Percentiles rank a stretch among this genome's conserved stretches.
phyloP scores from a whole-genome alignment of 2,797 vertebrate genomes.

The Parambassis ranga region DNA sequence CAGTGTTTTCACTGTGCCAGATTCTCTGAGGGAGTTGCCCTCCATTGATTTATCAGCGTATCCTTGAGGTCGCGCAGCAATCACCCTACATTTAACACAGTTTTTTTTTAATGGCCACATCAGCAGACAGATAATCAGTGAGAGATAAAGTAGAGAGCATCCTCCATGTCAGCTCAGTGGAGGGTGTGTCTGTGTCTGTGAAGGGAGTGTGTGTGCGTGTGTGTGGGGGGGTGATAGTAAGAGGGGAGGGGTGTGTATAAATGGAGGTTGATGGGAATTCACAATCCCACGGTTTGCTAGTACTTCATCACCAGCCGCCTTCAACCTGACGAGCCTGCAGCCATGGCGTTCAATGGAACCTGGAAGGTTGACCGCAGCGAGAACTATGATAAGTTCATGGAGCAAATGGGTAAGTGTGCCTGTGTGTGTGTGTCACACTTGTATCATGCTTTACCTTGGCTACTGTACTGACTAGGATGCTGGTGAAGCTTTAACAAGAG shows the following conservation, averaged over 20 bases:
- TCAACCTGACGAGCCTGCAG: constrained; percentile 20
- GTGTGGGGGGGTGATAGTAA: background rate
- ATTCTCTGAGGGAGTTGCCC: constrained; percentile 30
- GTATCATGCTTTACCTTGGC: too few relatives aligned
- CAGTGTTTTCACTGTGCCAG: constrained; percentile 61
- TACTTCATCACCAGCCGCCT: constrained; percentile 33
- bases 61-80: constrained; percentile 50
- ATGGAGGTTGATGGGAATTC: constrained; percentile 10
- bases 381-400: constrained; percentile 95
- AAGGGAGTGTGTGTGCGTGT: too few relatives aligned
- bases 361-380: constrained; percentile 88
- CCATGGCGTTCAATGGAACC: constrained; percentile 86
- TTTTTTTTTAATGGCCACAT: constrained; percentile 86
- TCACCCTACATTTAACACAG: constrained; percentile 65
- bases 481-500: too few relatives aligned
- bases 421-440: background rate
- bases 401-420: constrained; percentile 86
- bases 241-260: constrained; percentile 38
- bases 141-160: constrained; percentile 82
- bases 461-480: too few relatives aligned
- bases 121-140: constrained; percentile 76
- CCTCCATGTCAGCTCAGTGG: constrained; percentile 61
- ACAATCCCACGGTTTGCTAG: constrained; percentile 39
- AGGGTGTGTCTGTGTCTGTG: too few relatives aligned
- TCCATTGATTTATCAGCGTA: constrained; percentile 57